Evolutionary conservation across 1,140 invertebrate genomes (phyloP), one percentile per base, ranked within the genome.

Genomic region (Aphaenogaster floridana): DNA sequence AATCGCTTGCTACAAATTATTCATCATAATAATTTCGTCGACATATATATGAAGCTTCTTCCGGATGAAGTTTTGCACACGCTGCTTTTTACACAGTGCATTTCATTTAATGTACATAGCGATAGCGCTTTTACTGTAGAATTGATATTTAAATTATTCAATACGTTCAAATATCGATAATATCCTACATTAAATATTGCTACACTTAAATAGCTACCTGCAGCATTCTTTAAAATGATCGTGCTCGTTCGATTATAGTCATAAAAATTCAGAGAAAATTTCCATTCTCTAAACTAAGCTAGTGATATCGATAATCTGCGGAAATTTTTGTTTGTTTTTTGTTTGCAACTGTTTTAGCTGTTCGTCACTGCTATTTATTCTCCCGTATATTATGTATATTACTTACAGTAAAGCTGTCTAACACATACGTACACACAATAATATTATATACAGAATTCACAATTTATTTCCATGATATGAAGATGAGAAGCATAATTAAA

Each of bases 1-100:
- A 63, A 63, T 15, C 13, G n/a, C 68, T 50, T 50, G 45, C 3
- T 21, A 50, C 21, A 71, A 45, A 45, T 71, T 71, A 50, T 71
- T 50, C 21, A 50, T 34, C 42, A 13, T 52, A 72, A 52, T 34
- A 1, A 28, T 28, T 28, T 28, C 28, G 28, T 28, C 28, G 9
- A 68, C 28, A n/a, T 17, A 28, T 17, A 72, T 52, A 11, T 52
- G n/a, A 15, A 28, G 34, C 42, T 50, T 50, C 45, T 71, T 71
- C 13, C 28, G 28, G 11, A 52, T 36, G 7, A 52, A 17, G 39
- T 21, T 8, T 39, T n/a, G 39, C 9, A 21, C 28, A 34, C 7
- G 6, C 8, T 68, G 1, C 9, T 68, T 68, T 45, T 45, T 68
- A 11, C 9, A 9, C 11, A 66, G 17, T 15, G 36, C 17, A 66